Evolutionary conservation across 2,113 vertebrate genomes (phyloP), one percentile per base, ranked within the genome.

Genomic region (Antechinus flavipes): DNA sequence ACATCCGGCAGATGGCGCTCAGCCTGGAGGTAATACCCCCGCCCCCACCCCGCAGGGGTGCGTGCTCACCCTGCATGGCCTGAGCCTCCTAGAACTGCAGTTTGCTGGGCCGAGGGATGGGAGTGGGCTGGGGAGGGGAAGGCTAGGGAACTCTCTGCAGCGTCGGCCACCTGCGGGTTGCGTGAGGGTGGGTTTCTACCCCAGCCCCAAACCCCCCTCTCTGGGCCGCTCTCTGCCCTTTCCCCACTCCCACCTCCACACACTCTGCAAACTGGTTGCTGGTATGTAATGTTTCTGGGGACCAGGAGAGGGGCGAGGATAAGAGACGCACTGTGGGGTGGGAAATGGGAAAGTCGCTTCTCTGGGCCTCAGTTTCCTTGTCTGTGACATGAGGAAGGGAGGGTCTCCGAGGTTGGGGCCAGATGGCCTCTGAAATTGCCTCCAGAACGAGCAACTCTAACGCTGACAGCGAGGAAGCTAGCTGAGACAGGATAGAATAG

Each of bases 1-100:
- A 99, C 98, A 99, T 99, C 97, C 99, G 99, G 5, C 99, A 99
- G 98, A 99, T 99, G 96, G 99, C 99, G 4, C 98, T 99, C 93
- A 99, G 99, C 97, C 98, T 99, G 92, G 99, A 99, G 99, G 99
- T 99, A 99, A 98, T 92, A 23, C 49, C 94, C 94, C 54, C 27
- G n/a, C 24, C 93, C 96, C 93, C 11, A 84, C 4, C n/a, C 68
- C 0, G 19, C 35, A 84, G 54, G 50, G 94, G 91, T 19, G 49
- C 27, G 19, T 9, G n/a, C 12, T 47, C 50, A 91, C 52, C 58
- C 47, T 6, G 25, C 90, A 49, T 89, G 90, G 35, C 25, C 6
- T 90, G 25, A 42, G 91, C 14, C 30, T 55, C 91, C n/a, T 46
- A 3, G 53, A n/a, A 22, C 8, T 54, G 7, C 8, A 11, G 30